Base-by-base conservation (phyloP, 1,140 invertebrate species). In the Sarcophaga bullata region DNA sequence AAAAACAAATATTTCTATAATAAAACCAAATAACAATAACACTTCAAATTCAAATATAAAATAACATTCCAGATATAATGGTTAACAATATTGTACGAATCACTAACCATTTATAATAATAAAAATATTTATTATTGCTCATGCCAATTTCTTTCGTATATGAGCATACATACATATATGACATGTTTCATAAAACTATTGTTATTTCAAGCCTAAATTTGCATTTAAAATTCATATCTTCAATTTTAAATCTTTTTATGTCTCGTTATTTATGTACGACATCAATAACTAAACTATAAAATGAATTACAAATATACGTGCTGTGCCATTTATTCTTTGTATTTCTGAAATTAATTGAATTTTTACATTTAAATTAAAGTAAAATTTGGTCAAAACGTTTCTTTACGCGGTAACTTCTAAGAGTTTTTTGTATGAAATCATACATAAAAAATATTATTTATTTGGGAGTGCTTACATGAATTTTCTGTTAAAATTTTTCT, bases 191-290 rank as follows among this genome's bases (percentile, higher is more conserved):
- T 4, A 68, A 52, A 52, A 52, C 9, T 52, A 10, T 52, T 52
- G 50, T 37, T 37, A 52, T 10, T 1, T 52, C 1, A 52, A 52
- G 13, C 25, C 50, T 52, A 52, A 1, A 37, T 62, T 52, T 17
- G 8, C 19, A 68, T 19, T 68, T 68, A 68, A 68, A 68, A 68
- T 68, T 68, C 62, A 68, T 68, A 62, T 25, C 17, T 68, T 68
- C 7, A 68, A 5, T 25, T 25, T 17, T 6, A 68, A 68, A 68
- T 68, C 62, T 8, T 8, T 68, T 68, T 25, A 19, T 19, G 19
- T 0, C 62, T 19, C 62, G 62, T 19, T 25, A 19, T 52, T 10
- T 68, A 19, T 25, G 62, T 19, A 25, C 19, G 62, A 25, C 17
- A 68, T 19, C 17, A 25, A 68, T 9, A 68, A 68, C 17, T 37